Base-by-base conservation (phyloP, 2,888 invertebrate genomes). In the Dynastes hyllus region DNA sequence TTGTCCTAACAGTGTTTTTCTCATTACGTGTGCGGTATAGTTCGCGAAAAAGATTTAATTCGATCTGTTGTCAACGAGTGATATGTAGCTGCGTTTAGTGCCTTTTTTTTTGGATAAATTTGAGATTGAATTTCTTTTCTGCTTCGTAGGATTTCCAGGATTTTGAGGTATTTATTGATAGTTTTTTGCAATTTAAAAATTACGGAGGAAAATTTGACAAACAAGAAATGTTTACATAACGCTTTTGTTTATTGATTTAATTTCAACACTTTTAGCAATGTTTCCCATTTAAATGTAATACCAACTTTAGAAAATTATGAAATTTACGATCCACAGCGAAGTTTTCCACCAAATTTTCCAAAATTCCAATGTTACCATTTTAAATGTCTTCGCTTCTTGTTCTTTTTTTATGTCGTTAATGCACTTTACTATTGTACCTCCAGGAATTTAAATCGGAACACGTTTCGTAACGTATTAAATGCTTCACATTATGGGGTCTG, bases 1-100 rank as follows among this genome's bases (percentile, higher is more conserved):
- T 63, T 8, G 11, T 11, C 45, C 50, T 40, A 8, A 16, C 50
- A 32, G 67, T 67, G 67, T 67, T 67, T 67, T n/a, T 67, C 9
- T 65, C 29, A 9, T 32, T 45, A 45, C 40, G 27, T 32, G 50
- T 22, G 67, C 67, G 67, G 2, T 67, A 67, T 22, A 66, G 16
- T n/a, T 37, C 22, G n/a, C 67, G 67, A 32, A 67, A 40, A n/a
- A 8, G 13, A 63, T 61, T 22, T 53, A 16, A 53, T 53, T 53
- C 16, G 32, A 37, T 58, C 22, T 37, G 65, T 32, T 16, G 2
- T 65, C 5, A 32, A 37, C 45, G 11, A 67, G 67, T 67, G 67
- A 67, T 50, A 67, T 67, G 67, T 50, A 67, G 66, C 66, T 11
- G 11, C 40, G 66, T 22, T 40, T 67, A 32, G 67, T 67, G 67